phyloP scores from a whole-genome alignment of 2,797 vertebrate genomes.

The Esox lucius region DNA sequence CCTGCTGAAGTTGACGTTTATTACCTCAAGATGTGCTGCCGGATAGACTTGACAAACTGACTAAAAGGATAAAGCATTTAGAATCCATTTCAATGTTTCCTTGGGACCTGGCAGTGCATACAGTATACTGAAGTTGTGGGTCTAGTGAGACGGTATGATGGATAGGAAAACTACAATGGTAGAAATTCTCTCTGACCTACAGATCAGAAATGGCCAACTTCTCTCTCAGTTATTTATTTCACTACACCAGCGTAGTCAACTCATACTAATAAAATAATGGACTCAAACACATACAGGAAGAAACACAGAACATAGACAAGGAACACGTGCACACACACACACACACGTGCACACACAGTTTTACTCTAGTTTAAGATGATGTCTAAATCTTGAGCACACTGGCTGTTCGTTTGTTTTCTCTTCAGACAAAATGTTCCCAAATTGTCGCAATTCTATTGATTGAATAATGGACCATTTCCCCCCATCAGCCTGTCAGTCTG shows the following conservation, averaged over 20 bases:
- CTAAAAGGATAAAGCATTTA: no score
- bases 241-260: background rate
- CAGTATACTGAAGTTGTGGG: background rate
- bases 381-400: constrained; percentile 75
- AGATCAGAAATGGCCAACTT: constrained; percentile 31
- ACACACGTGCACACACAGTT: background rate
- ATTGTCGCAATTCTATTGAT: constrained; percentile 88
- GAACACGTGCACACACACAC: constrained; percentile 16
- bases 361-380: constrained; percentile 31
- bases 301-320: background rate
- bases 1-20: no score
- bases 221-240: constrained; percentile 49
- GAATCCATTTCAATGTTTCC: background rate
- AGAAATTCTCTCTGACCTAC: constrained; percentile 22
- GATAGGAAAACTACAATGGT: background rate
- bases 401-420: constrained; percentile 81
- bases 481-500: constrained; percentile 78
- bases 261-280: background rate
- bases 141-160: background rate
- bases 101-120: background rate
- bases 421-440: constrained; percentile 82
- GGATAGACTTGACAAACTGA: no score
- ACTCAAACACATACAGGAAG: background rate
- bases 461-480: constrained; percentile 89
- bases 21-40: no score